Evolutionary conservation across 2,888 invertebrate species (phyloP), one percentile per base, ranked within the genome.

Genomic region (Empis stercorea): DNA sequence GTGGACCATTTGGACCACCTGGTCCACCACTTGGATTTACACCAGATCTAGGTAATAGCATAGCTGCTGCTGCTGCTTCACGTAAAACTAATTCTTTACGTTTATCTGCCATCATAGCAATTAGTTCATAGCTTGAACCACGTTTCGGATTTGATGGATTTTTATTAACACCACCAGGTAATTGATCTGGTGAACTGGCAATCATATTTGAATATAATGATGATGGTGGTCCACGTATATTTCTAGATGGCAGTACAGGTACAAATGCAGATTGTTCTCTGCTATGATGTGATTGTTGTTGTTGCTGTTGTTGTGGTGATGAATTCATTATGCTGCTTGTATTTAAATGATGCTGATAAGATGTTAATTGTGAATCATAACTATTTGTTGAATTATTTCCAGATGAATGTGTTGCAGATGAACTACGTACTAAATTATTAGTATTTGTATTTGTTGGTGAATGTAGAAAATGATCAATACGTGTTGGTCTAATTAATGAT

Each of bases 81-180:
- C 83, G 71, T 44, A 85, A 65, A 1, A 84, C 86, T 45, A 87
- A 71, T 61, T 88, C 88, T 64, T 88, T 88, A 48, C 87, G 73
- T 62, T 88, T 89, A 61, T 88, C 88, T 4, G 86, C 87, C 87
- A 88, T 87, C 82, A 88, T 87, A 36, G 87, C 87, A 77, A 87
- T 86, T 56, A 88, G 77, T 62, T 87, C 87, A 59, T 84, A 87
- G 56, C 75, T 76, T 2, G 83, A 76, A 57, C 76, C 71, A 50
- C 76, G 71, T 61, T 76, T 59, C 10, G 42, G 44, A 42, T 49
- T 45, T 2, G 44, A 46, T 36, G 55, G 57, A 47, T 75, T 75
- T 61, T 78, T 78, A n/a, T n/a, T n/a, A n/a, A n/a, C n/a, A 54
- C 74, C 75, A 43, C 38, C 40, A 30, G 6, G 43, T 42, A 14